A percentile compares a stretch with the other conserved stretches of the same genome.
Evolutionary conservation across 53 echinoderm and acorn worm species (phyloP).

Genomic region (Zoroaster sp.): DNA sequence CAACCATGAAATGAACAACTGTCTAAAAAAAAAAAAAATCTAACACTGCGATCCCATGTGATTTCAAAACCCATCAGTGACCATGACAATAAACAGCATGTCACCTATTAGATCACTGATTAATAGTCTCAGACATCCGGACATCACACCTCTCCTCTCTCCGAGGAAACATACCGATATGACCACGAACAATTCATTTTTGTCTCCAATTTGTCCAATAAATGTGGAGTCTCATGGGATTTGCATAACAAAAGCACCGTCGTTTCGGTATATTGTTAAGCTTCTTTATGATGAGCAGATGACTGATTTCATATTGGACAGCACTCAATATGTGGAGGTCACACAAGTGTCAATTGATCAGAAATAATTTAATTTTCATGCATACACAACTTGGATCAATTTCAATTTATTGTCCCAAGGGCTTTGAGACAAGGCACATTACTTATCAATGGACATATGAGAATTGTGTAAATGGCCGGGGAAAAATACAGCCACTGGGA

Average conservation of each 20-base stretch:
- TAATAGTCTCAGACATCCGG: not conserved
- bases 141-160: not conserved
- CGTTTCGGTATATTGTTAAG: not conserved
- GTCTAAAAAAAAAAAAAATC: not conserved
- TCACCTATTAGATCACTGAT: not conserved
- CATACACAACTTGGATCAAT: not conserved
- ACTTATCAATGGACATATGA: not conserved
- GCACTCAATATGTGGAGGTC: not conserved
- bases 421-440: not conserved
- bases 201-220: not conserved
- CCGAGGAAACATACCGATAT: not conserved
- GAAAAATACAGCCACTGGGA: not conserved
- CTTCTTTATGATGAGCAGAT: not conserved
- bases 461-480: not conserved
- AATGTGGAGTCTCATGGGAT: not conserved
- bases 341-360: not conserved
- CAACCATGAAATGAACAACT: not conserved
- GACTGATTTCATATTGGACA: not conserved
- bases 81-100: not conserved
- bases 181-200: not conserved
- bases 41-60: not conserved
- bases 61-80: not conserved
- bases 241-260: not conserved
- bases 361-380: not conserved
- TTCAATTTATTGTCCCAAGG: not conserved